Evolutionary conservation across 2,797 vertebrate species (phyloP), one percentile per base, ranked within the genome.

Genomic region (Ctenopoma multispine): DNA sequence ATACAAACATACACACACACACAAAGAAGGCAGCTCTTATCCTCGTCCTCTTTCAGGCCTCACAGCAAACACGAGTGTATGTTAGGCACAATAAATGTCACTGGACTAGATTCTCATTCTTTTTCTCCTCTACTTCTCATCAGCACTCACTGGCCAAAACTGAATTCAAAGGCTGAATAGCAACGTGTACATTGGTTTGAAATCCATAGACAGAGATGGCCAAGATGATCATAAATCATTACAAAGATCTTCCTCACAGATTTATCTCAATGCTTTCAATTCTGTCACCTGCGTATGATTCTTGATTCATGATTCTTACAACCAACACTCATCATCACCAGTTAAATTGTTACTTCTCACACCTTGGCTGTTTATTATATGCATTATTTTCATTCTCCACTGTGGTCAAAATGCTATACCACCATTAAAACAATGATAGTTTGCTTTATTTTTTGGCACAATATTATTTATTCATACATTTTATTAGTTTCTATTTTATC

Each of bases 1-100:
- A n/a, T n/a, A 29, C 27, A 29, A 3, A 29, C 27, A 29, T 5
- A 31, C 29, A 29, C 27, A 34, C 61, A 59, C 63, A 69, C 47
- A 53, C 18, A 69, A 31, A 58, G 20, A 55, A 9, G 64, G 64
- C 20, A 23, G 47, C 53, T 24, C 40, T 58, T 71, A 40, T 59
- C 29, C 8, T 12, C 47, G 51, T 47, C 70, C 34, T 62, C 21
- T 24, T 51, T 67, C 57, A 21, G 53, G 38, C 62, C 34, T 64
- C n/a, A 13, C 27, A 2, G 40, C 18, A 3, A 13, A 48, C 38
- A 31, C 11, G n/a, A 27, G 17, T 7, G 17, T 11, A 23, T 17
- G 50, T 7, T 20, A 43, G 64, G 24, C 29, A n/a, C 41, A 17
- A 72, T 60, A 21, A 36, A n/a, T 27, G 56, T 44, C 53, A 46